Conservation (phyloP, 2,888 invertebrate genomes). For the Lepidochitona cinerea region DNA sequence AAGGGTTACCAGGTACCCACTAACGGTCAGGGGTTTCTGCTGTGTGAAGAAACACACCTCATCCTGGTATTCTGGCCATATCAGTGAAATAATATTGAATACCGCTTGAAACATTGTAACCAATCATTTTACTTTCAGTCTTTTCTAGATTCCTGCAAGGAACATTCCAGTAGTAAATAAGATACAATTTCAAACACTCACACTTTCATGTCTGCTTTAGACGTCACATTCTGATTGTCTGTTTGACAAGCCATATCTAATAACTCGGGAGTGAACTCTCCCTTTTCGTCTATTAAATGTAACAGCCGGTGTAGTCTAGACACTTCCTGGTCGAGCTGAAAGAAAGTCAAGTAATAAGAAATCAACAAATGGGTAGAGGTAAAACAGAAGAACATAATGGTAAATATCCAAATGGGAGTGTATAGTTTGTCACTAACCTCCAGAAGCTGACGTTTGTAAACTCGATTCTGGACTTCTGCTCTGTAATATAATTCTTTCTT, state of each 20-base stretch:
- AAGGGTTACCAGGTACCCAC: too few species aligned
- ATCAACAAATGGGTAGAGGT: background rate
- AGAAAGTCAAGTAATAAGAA: background rate
- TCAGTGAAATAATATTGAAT: too few species aligned
- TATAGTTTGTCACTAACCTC: too few species aligned
- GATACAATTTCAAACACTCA: background rate
- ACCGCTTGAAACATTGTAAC: too few species aligned
- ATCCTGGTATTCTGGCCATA: too few species aligned
- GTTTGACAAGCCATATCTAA: background rate
- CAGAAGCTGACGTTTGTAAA: constrained; percentile 84
- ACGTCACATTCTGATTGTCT: background rate
- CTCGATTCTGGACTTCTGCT: constrained; percentile 92
- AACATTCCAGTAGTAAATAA: too few species aligned
- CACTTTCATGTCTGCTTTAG: background rate
- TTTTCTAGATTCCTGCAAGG: too few species aligned
- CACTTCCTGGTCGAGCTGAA: background rate
- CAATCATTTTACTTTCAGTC: too few species aligned
- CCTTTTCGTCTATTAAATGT: background rate
- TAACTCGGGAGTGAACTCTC: background rate
- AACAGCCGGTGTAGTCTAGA: background rate
- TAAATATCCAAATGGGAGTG: background rate
- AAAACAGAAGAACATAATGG: background rate
- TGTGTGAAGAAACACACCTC: too few species aligned
- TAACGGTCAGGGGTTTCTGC: too few species aligned
- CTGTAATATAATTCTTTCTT: constrained; percentile 85